phyloP scores from a whole-genome alignment of 2,113 vertebrate genomes.

The Columba livia region DNA sequence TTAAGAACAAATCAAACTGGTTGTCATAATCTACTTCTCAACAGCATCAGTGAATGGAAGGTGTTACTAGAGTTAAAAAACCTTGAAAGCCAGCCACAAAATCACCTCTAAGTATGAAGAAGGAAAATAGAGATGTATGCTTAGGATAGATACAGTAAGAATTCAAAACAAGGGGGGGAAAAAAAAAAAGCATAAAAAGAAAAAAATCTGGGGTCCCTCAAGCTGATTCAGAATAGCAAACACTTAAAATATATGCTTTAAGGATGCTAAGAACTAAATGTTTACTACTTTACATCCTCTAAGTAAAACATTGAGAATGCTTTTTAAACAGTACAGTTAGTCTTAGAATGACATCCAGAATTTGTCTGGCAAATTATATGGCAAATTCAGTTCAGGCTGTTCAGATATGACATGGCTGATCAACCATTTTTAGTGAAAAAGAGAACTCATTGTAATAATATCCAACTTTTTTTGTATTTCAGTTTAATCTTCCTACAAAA shows the following conservation, averaged over 20 bases:
- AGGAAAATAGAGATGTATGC: not conserved
- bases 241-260: not conserved
- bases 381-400: not conserved
- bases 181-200: not conserved
- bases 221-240: not conserved
- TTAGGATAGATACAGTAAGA: not conserved
- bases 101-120: not conserved
- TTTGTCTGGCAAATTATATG: not conserved
- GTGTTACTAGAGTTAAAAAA: not conserved
- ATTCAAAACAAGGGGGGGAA: rapidly evolving
- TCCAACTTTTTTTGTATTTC: not conserved
- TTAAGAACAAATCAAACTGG: not conserved
- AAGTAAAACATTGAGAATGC: not conserved
- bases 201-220: not conserved
- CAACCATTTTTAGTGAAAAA: not conserved
- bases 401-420: not conserved
- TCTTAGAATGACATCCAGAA: not conserved
- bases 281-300: not conserved
- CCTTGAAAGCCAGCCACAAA: not conserved
- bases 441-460: not conserved
- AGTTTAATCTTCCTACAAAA: not conserved
- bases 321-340: not conserved
- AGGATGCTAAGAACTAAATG: not conserved
- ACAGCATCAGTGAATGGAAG: not conserved
- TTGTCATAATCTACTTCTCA: not conserved